phyloP scores from a whole-genome alignment of 2,888 invertebrate species.

The Tipula helvola region DNA sequence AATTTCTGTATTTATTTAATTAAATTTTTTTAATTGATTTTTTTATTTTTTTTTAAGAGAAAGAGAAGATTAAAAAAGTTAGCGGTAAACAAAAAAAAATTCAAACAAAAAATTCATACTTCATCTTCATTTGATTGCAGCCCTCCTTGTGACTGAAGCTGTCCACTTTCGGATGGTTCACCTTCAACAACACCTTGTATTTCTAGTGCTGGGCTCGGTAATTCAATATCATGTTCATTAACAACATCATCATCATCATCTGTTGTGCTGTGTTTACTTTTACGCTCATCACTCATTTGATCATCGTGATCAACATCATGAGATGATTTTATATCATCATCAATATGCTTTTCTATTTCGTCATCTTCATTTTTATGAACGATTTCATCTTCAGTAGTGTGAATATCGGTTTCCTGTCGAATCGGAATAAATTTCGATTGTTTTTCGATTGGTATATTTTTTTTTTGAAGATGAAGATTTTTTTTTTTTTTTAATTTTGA shows the following conservation, averaged over 20 bases:
- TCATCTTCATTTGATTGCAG: conserved; percentile 25
- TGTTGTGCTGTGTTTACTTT: neutral
- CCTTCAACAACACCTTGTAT: conserved; percentile 34
- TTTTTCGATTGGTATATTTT: neutral
- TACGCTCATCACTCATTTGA: neutral
- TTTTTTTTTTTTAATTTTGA: neutral
- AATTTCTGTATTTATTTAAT: neutral
- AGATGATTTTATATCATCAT: neutral
- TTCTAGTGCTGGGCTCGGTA: conserved; percentile 31
- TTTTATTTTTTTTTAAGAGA: neutral
- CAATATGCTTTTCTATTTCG: neutral
- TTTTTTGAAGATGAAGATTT: neutral
- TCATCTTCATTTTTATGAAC: neutral
- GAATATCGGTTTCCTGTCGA: neutral
- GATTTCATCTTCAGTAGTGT: neutral
- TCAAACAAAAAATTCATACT: conserved; percentile 18
- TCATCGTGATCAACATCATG: neutral
- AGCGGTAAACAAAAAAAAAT: conserved; percentile 4
- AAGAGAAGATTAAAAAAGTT: neutral
- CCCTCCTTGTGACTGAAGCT: conserved; percentile 36
- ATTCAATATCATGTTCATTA: conserved; percentile 18
- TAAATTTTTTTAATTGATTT: neutral
- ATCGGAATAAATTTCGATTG: neutral
- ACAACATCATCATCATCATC: neutral
- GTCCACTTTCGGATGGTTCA: conserved; percentile 32